Conservation (phyloP, 2,113 vertebrate species). For the Puma concolor region DNA sequence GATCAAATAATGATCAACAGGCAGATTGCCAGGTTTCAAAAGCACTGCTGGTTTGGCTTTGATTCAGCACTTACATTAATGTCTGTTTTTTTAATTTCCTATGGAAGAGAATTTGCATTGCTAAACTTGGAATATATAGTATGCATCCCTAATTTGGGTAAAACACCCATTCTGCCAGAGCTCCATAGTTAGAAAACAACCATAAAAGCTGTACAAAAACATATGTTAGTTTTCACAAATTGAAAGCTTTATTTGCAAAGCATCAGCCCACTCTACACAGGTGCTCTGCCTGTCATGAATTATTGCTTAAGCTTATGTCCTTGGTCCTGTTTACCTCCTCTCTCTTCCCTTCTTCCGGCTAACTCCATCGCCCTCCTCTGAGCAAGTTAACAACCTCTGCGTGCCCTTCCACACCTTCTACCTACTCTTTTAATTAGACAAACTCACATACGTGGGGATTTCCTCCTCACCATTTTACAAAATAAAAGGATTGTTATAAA, state of each 20-base stretch:
- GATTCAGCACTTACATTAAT: slow-evolving; percentile 28
- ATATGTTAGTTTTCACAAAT: slow-evolving; percentile 35
- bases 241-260: slow-evolving; percentile 40
- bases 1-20: not conserved
- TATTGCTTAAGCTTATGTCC: too few relatives aligned
- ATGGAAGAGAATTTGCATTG: not conserved
- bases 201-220: slow-evolving; percentile 18
- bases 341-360: not conserved
- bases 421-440: not conserved
- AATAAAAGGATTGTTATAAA: not conserved
- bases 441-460: not conserved
- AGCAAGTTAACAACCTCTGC: not conserved
- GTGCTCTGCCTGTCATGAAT: not conserved
- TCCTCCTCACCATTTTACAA: not conserved
- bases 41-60: slow-evolving; percentile 28
- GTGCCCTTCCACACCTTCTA: not conserved
- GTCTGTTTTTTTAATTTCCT: slow-evolving; percentile 38
- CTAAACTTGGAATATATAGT: not conserved
- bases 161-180: not conserved
- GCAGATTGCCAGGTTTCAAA: slow-evolving; percentile 8
- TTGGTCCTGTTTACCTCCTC: not conserved
- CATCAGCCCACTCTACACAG: not conserved
- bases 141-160: not conserved
- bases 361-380: not conserved
- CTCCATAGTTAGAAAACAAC: slow-evolving; percentile 23